A percentile compares a stretch with the other conserved stretches of the same genome.
phyloP scores from a whole-genome alignment of 1,140 invertebrate genomes.

The Diprion similis region DNA sequence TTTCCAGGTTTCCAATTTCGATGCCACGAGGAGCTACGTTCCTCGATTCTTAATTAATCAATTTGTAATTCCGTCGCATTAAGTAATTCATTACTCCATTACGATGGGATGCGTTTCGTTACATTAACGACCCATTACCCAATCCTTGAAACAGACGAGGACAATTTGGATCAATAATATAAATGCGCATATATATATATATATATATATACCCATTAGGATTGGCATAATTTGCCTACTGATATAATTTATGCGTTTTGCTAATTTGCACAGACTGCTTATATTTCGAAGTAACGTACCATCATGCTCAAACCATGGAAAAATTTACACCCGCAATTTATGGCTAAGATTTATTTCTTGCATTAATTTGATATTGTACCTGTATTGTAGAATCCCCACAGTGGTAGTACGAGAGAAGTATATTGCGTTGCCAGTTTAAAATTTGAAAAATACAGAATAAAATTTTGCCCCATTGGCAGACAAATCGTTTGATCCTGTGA shows the following conservation, averaged over 20 bases:
- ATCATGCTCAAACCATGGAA: neutral
- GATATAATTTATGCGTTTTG: no score
- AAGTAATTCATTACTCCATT: conserved; percentile 5
- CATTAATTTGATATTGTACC: no score
- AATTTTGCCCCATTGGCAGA: no score
- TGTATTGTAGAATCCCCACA: no score
- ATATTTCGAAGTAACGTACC: neutral
- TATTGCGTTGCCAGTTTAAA: no score
- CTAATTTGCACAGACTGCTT: neutral
- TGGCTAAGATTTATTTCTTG: no score
- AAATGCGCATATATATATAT: neutral
- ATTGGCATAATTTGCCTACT: neutral
- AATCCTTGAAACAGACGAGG: neutral
- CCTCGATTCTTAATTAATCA: conserved; percentile 2
- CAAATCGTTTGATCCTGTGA: no score
- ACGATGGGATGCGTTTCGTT: conserved; percentile 1
- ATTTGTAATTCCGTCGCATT: neutral
- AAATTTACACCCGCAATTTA: neutral
- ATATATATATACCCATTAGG: neutral
- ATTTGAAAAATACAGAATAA: no score
- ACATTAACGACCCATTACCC: conserved; percentile 2
- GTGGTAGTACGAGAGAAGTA: no score
- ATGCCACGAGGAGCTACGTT: neutral
- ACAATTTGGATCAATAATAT: neutral
- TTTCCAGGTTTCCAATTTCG: neutral